Conservation (phyloP, 2,888 invertebrate species). For the Digitonthophagus gazella region DNA sequence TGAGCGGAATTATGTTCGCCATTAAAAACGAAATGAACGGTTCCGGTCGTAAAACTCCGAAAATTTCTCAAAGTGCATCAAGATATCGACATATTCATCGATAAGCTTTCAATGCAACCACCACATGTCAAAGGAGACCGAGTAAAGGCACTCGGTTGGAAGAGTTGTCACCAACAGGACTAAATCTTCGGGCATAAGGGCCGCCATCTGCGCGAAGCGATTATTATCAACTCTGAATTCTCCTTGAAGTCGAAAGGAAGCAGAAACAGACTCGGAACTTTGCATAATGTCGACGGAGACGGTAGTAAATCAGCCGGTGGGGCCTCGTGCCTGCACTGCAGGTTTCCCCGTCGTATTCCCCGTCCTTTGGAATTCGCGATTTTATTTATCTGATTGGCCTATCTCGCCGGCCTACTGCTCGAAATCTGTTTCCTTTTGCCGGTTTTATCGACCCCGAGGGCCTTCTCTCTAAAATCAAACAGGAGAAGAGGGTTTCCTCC, state of each 20-base stretch:
- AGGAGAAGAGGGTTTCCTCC: background rate
- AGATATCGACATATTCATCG: background rate
- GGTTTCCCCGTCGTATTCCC: slow-evolving; percentile 24
- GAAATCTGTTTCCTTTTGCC: slow-evolving; percentile 22
- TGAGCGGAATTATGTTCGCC: background rate
- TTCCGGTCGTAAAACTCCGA: background rate
- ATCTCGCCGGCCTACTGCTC: slow-evolving; percentile 25
- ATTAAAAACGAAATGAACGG: background rate
- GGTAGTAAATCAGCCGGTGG: slow-evolving; percentile 44
- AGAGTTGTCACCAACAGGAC: background rate
- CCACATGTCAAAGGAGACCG: background rate
- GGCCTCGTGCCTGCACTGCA: slow-evolving; percentile 7
- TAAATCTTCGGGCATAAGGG: background rate
- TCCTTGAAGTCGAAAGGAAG: slow-evolving; percentile 35
- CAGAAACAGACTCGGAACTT: slow-evolving; percentile 50
- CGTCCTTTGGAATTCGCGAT: slow-evolving; percentile 26
- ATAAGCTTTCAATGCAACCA: background rate
- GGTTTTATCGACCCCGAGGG: slow-evolving; percentile 17
- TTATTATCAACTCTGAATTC: background rate
- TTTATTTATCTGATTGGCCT: slow-evolving; percentile 30
- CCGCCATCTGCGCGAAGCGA: background rate
- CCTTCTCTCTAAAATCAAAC: slow-evolving; percentile 3
- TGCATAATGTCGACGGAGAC: slow-evolving; percentile 53
- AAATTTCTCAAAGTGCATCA: background rate
- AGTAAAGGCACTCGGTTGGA: background rate